Base-by-base conservation (phyloP, 2,888 invertebrate species). In the Colletes collaris region DNA sequence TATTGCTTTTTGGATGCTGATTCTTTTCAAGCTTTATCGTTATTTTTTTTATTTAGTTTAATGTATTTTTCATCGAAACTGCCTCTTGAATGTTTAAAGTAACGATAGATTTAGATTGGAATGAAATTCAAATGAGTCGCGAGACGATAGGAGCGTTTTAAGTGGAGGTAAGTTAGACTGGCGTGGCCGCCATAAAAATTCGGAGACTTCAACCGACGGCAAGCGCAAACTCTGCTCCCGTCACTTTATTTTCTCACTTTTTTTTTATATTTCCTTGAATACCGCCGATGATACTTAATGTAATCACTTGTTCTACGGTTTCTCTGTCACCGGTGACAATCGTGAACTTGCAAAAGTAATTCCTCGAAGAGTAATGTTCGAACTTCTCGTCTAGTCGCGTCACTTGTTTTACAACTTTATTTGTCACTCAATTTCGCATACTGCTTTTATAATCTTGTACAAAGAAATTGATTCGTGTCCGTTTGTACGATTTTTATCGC, bases 171-270 rank as follows among this genome's bases (percentile, higher is more conserved):
- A 53, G 35, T 37, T 27, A 16, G 27, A 4, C 6, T 50, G 16
- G 7, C 13, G 69, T 53, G 74, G 72, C 71, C 69, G 81, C 76
- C 81, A 79, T 79, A 88, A 90, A 90, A 90, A 88, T 89, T 87
- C 85, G 89, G 89, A 78, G 91, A 91, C 77, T 91, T 91, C 89
- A 91, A 91, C 90, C 90, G 88, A 83, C 90, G 89, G 85, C 71
- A 65, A 77, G 82, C 84, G 84, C 75, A 84, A 79, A 82, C 68
- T 67, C 73, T 72, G 64, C 72, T 11, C 7, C 35, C 46, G 75
- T 65, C 56, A 55, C 62, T 55, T 55, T 64, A 37, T 73, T 63
- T 59, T 49, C 40, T 66, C 72, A 35, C 27, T 16, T 73, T 75
- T 73, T 64, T 44, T 27, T 5, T 13, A 16, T 19, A 19, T 49